These are phyloP conservation scores for Drosophila miranda DNA, from an alignment of 1,140 invertebrate genomes.

Conservation along the genomic window DNA sequence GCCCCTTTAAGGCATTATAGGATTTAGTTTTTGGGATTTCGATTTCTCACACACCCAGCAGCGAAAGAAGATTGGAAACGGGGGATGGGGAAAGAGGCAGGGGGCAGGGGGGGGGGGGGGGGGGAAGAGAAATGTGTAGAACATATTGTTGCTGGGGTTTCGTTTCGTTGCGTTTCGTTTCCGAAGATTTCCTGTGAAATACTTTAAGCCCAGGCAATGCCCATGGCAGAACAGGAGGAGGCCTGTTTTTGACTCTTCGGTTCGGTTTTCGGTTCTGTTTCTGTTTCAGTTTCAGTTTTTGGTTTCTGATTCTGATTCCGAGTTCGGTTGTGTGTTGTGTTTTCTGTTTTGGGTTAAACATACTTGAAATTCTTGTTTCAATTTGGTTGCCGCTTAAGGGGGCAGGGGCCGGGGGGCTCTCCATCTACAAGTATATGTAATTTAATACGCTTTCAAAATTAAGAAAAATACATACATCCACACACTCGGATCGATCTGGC, in stretches of 20 bases:
- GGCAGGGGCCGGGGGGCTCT: constrained; percentile 12
- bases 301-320: constrained; percentile 41
- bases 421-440: constrained; percentile 51
- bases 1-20: constrained; percentile 76
- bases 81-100: not conserved
- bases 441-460: constrained; percentile 81
- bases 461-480: constrained; percentile 58
- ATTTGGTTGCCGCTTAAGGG: constrained; percentile 31
- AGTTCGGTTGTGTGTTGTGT: constrained; percentile 14
- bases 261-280: constrained; percentile 27
- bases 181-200: constrained; percentile 81
- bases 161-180: constrained; percentile 51
- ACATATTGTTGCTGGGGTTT: constrained; percentile 74
- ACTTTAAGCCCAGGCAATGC: constrained; percentile 69
- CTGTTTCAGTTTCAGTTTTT: constrained; percentile 17
- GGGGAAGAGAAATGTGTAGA: constrained; percentile 73
- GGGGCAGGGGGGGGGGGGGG: constrained; percentile 12
- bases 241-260: constrained; percentile 5
- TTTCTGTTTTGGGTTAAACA: constrained; percentile 74
- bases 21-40: constrained; percentile 81
- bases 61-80: constrained; percentile 19
- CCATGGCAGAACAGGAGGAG: constrained; percentile 16
- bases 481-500: constrained; percentile 48
- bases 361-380: constrained; percentile 81
- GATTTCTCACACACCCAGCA: constrained; percentile 68